phyloP scores from a whole-genome alignment of 2,797 vertebrate species.

The Poeciliopsis paucimaculata region DNA sequence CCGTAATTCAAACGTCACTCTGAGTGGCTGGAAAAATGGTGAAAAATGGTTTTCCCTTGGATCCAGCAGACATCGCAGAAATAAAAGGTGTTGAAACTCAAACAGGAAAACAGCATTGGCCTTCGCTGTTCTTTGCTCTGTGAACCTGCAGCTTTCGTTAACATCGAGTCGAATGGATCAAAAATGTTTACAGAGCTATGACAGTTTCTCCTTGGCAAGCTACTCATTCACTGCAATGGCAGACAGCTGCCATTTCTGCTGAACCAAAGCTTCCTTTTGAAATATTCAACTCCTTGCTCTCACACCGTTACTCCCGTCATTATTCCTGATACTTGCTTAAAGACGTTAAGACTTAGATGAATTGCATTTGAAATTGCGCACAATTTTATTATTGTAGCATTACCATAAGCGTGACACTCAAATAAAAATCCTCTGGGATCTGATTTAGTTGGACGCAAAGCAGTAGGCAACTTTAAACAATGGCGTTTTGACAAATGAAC shows the following conservation, averaged over 20 bases:
- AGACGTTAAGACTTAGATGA: conserved; percentile 66
- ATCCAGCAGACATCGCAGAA: conserved; percentile 94
- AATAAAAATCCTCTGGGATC: conserved; percentile 78
- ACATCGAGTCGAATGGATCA: conserved; percentile 29
- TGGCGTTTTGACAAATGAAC: conserved; percentile 86
- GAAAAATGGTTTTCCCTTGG: conserved; percentile 96
- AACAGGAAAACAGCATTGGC: conserved; percentile 81
- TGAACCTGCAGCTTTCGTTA: conserved; percentile 64
- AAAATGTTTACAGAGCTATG: not conserved
- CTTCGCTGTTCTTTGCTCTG: conserved; percentile 55
- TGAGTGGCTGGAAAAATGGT: conserved; percentile 98
- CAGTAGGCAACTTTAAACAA: conserved; percentile 77
- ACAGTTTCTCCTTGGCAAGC: conserved; percentile 45
- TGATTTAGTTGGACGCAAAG: conserved; percentile 78
- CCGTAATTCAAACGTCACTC: conserved; percentile 96
- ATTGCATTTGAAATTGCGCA: conserved; percentile 66
- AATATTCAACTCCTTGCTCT: conserved; percentile 54
- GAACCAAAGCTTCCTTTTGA: conserved; percentile 34
- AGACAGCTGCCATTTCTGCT: conserved; percentile 51
- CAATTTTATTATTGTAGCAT: conserved; percentile 77
- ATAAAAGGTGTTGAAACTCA: conserved; percentile 91
- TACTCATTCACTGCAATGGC: conserved; percentile 34
- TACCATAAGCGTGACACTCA: conserved; percentile 81
- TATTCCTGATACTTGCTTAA: conserved; percentile 60
- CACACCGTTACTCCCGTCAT: conserved; percentile 55